These are phyloP conservation scores for Hozukius guyotensis DNA, from an alignment of 2,797 vertebrate species.

Conservation along the genomic window DNA sequence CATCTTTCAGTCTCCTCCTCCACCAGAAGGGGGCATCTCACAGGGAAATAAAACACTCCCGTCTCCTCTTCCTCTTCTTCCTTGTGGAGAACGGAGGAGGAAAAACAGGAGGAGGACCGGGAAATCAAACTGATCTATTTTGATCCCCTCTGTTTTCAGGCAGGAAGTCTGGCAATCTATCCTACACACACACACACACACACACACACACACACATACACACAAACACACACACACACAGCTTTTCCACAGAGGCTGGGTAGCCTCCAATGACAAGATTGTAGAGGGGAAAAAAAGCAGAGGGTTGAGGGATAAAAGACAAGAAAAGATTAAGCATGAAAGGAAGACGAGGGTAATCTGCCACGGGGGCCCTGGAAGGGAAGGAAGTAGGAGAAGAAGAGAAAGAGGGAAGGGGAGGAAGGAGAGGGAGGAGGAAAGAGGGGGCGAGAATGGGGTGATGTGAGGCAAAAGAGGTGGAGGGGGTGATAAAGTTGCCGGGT, in stretches of 20 bases:
- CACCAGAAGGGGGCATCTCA: conserved; percentile 47
- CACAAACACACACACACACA: conserved; percentile 4
- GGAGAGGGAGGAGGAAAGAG: not conserved
- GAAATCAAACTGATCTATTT: conserved; percentile 58
- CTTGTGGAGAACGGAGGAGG: not conserved
- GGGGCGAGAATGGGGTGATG: not conserved
- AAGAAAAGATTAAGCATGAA: conserved; percentile 51
- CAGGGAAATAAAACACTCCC: not conserved
- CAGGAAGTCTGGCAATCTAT: conserved; percentile 29
- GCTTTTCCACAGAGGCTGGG: conserved; percentile 1
- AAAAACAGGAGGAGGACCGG: conserved; percentile 22
- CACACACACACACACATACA: conserved; percentile 1
- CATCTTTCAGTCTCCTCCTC: conserved; percentile 2
- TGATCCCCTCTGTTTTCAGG: conserved; percentile 46
- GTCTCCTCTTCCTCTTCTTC: not conserved
- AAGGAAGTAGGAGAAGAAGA: conserved; percentile 8
- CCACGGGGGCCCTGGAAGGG: conserved; percentile 21
- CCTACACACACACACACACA: not conserved
- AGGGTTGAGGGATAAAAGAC: conserved; percentile 35
- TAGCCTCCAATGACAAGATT: conserved; percentile 31
- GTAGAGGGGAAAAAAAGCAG: conserved; percentile 18
- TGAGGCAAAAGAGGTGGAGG: not conserved
- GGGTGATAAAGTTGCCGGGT: not conserved
- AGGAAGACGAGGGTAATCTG: conserved; percentile 33
- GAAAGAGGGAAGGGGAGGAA: not conserved